Evolutionary conservation across 2,888 invertebrate species (phyloP).

Genomic region (Andrena camellia): DNA sequence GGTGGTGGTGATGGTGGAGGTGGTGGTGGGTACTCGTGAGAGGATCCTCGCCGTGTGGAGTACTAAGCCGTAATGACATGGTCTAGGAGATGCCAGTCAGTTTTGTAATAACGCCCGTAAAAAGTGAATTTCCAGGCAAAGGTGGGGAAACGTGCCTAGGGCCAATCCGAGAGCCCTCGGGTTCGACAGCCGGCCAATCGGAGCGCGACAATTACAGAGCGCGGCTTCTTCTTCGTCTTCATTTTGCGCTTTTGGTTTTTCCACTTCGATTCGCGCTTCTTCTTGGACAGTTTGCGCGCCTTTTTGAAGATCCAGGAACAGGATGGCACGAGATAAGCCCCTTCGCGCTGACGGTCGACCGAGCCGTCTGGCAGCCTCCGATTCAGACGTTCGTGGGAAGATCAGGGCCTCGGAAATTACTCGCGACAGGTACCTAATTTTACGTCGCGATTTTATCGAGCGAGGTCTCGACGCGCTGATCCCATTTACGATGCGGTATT

Average conservation of each 20-base stretch:
- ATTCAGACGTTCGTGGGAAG: neutral
- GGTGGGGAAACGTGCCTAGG: constrained; percentile 83
- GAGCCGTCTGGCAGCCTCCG: neutral
- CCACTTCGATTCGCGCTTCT: neutral
- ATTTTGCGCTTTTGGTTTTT: constrained; percentile 4
- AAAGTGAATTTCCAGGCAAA: constrained; percentile 83
- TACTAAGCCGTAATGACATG: constrained; percentile 85
- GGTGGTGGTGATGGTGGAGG: constrained; percentile 45
- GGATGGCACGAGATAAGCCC: neutral
- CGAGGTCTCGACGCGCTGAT: neutral
- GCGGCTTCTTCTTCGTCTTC: constrained; percentile 50
- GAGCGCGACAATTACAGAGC: constrained; percentile 81
- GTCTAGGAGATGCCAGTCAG: constrained; percentile 85
- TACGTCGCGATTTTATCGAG: neutral
- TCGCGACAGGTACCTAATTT: neutral
- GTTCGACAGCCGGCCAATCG: constrained; percentile 77
- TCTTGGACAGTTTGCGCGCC: neutral
- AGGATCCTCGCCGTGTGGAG: constrained; percentile 83
- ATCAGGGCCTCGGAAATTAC: neutral
- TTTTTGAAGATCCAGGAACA: neutral
- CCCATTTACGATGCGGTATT: constrained; percentile 1
- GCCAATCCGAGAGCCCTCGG: constrained; percentile 78
- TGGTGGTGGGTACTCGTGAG: constrained; percentile 67
- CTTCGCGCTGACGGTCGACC: neutral
- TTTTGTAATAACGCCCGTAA: constrained; percentile 85